Percentiles rank a stretch among this genome's conserved stretches.
phyloP scores from a whole-genome alignment of 2,113 vertebrate species.

The Numida meleagris region DNA sequence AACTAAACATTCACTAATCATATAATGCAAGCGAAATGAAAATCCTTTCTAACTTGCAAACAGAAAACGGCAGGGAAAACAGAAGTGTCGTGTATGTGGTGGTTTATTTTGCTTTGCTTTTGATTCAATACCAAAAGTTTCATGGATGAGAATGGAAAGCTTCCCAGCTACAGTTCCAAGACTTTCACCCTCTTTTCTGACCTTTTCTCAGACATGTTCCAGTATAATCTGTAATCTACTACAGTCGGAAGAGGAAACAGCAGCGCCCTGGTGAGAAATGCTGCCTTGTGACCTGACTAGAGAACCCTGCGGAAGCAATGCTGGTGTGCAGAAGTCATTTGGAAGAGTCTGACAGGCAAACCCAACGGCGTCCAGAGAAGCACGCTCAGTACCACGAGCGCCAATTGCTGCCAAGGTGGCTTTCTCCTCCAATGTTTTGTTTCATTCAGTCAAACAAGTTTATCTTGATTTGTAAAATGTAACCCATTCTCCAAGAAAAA shows the following conservation, averaged over 20 bases:
- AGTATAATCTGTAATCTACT: constrained; percentile 80
- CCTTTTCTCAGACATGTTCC: constrained; percentile 80
- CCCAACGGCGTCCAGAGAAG: background rate
- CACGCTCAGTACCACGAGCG: background rate
- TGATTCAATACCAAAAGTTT: constrained; percentile 1
- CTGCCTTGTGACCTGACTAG: constrained; percentile 75
- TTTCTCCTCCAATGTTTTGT: background rate
- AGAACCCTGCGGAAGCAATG: constrained; percentile 69
- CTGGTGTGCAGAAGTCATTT: constrained; percentile 47
- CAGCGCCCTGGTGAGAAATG: constrained; percentile 81
- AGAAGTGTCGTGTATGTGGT: constrained; percentile 22
- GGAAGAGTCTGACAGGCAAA: constrained; percentile 51
- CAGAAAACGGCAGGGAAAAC: constrained; percentile 30
- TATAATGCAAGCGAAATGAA: constrained; percentile 61
- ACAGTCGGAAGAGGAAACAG: constrained; percentile 82
- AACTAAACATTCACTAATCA: constrained; percentile 38
- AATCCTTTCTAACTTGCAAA: constrained; percentile 35
- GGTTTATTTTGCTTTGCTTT: constrained; percentile 55
- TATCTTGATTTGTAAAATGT: background rate
- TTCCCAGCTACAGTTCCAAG: constrained; percentile 78
- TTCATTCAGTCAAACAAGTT: background rate
- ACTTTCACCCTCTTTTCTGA: constrained; percentile 77
- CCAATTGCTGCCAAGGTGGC: background rate
- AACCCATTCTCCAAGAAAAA: background rate
- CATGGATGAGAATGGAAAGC: constrained; percentile 74